A percentile compares a stretch with the other conserved stretches of the same genome.
Conservation (phyloP, 2,113 vertebrate species). For the Ciconia boyciana region DNA sequence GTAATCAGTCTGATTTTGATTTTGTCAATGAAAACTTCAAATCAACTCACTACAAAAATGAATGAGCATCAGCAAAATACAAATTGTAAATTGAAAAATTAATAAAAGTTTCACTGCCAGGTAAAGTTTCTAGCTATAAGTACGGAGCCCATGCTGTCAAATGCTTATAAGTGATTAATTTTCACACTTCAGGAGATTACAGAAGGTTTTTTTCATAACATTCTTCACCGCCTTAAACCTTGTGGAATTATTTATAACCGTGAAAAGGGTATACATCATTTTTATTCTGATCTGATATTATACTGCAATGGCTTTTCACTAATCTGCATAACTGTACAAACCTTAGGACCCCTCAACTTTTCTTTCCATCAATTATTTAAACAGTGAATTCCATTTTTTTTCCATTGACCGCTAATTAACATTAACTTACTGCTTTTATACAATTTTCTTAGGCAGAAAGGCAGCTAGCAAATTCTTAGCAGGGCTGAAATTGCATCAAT, state of each 20-base stretch:
- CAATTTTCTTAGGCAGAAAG: not conserved
- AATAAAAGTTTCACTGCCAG: not conserved
- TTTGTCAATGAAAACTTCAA: not conserved
- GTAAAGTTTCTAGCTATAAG: not conserved
- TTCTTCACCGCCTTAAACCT: not conserved
- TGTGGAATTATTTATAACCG: not conserved
- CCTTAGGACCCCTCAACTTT: not conserved
- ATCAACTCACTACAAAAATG: not conserved
- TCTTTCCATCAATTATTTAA: not conserved
- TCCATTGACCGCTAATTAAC: not conserved
- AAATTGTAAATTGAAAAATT: not conserved
- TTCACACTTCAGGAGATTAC: conserved; percentile 2
- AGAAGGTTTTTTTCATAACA: not conserved
- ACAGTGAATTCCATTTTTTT: not conserved
- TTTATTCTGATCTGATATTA: not conserved
- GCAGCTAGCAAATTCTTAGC: not conserved
- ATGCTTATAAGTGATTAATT: not conserved
- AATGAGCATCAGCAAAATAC: not conserved
- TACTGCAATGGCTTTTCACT: not conserved
- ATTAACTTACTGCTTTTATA: not conserved
- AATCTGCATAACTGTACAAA: not conserved
- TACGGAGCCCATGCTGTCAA: not conserved
- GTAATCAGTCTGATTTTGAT: not conserved
- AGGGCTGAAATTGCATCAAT: not conserved
- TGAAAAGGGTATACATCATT: not conserved